These are phyloP conservation scores for Falco punctatus DNA, from an alignment of 2,113 vertebrate species.

Conservation along the genomic window DNA sequence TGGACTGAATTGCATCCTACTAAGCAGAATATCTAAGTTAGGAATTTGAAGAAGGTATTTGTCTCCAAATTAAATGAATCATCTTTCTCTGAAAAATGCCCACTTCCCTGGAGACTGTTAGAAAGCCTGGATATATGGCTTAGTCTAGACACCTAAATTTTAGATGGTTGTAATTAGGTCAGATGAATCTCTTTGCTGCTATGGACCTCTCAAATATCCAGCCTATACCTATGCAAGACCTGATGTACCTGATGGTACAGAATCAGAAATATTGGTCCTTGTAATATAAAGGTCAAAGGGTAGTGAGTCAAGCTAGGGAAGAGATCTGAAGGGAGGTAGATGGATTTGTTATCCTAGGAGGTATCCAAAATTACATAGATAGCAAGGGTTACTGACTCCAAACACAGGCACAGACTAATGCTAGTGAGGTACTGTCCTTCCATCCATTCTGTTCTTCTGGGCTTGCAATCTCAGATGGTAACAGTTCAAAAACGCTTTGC, in stretches of 20 bases:
- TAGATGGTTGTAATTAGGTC: not conserved
- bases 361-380: not conserved
- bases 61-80: constrained; percentile 21
- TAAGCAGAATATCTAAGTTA: not conserved
- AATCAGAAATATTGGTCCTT: not conserved
- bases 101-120: not conserved
- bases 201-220: not conserved
- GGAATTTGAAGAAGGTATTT: not conserved
- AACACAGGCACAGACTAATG: not conserved
- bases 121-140: not conserved
- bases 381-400: not conserved
- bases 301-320: not conserved
- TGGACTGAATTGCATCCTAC: not conserved
- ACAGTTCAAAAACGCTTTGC: not conserved
- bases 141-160: constrained; percentile 8
- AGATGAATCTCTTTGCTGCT: not conserved
- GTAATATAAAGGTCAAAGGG: not conserved
- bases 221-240: not conserved
- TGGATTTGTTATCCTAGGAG: not conserved
- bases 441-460: not conserved
- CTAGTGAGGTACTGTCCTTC: not conserved
- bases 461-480: not conserved
- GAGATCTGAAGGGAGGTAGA: not conserved
- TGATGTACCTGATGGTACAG: not conserved
- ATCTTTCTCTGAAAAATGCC: constrained; percentile 13